Evolutionary conservation across 2,888 invertebrate species (phyloP), one percentile per base, ranked within the genome.

Genomic region (Ornithoptera priamus): DNA sequence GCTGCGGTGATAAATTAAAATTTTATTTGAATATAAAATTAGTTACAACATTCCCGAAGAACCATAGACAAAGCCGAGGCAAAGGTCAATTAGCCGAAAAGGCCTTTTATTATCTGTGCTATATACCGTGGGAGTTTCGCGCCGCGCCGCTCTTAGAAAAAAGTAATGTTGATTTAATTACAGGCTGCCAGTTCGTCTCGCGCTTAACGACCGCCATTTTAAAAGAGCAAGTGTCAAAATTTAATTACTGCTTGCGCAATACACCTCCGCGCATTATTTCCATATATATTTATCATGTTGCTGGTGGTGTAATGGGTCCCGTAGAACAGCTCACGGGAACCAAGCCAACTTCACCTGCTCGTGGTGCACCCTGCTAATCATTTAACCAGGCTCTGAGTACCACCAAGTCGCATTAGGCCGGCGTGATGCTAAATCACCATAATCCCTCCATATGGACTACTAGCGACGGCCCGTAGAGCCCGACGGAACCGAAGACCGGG

Each of bases 131-230:
- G 67, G 70, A 70, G 66, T 62, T 70, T 70, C 46, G 12, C 63
- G 70, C 63, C 67, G 67, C 60, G 66, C 42, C 63, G 59, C 60
- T 67, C 63, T 30, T 70, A 67, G 67, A 63, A 72, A 74, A 74
- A 72, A 74, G 67, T 74, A 74, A 74, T 72, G 71, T 69, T 72
- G 64, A 72, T 74, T 72, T 72, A 74, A 74, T 74, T 74, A 74
- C 72, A 72, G 71, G 68, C 72, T 70, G 72, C 69, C 56, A 56
- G 65, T 36, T 50, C 53, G 63, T 67, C 59, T 39, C 46, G 60
- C 24, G 50, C 70, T 50, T 59, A 64, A 60, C 56, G 59, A 60
- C 30, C 46, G 56, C 64, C 64, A 67, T 67, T 8, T 64, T 63
- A 50, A 70, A 70, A 70, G 53, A 57, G 57, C 62, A 62, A 61